Evolutionary conservation across 2,888 invertebrate genomes (phyloP).

Genomic region (Carabus problematicus): DNA sequence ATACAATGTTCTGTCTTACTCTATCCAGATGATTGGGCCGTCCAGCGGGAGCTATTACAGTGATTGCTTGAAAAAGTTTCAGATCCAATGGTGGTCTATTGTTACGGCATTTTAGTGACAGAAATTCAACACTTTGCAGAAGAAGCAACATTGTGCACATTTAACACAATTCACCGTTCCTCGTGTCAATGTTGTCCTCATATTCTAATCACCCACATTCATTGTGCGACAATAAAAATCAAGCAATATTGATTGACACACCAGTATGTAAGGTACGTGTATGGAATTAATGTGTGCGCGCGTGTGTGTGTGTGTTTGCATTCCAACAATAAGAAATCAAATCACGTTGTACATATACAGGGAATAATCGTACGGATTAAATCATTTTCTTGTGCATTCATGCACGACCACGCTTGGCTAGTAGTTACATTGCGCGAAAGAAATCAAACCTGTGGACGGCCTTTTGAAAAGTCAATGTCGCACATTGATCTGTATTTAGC

Average conservation of each 20-base stretch:
- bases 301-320: too few relatives aligned
- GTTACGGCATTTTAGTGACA: too few relatives aligned
- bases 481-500: not conserved
- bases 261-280: too few relatives aligned
- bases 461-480: constrained; percentile 33
- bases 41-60: constrained; percentile 20
- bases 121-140: constrained; percentile 20
- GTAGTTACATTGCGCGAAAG: constrained; percentile 4
- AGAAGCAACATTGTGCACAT: not conserved
- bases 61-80: constrained; percentile 27
- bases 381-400: constrained; percentile 24
- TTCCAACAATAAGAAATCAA: too few relatives aligned
- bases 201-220: too few relatives aligned
- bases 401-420: constrained; percentile 11
- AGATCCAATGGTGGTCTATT: not conserved
- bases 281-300: too few relatives aligned
- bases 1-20: too few relatives aligned
- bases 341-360: not conserved
- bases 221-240: too few relatives aligned
- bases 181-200: too few relatives aligned
- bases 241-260: too few relatives aligned
- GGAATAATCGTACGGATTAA: constrained; percentile 22
- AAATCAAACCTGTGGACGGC: constrained; percentile 3
- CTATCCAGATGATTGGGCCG: constrained; percentile 17
- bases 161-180: too few relatives aligned